Evolutionary conservation across 2,888 invertebrate species (phyloP).

Genomic region (Lasioglossum figueresi): DNA sequence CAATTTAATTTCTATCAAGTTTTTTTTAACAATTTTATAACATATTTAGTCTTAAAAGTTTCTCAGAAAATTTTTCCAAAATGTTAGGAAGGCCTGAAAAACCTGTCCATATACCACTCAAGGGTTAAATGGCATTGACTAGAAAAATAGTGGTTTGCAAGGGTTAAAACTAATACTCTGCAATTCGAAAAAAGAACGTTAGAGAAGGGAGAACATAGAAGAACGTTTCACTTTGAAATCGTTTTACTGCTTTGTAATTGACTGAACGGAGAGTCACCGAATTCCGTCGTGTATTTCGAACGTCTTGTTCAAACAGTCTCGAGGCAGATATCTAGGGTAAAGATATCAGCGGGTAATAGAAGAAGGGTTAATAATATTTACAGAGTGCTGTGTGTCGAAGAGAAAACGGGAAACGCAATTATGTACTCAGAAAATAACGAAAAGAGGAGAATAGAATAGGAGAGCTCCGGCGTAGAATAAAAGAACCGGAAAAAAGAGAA

Average conservation of each 20-base stretch:
- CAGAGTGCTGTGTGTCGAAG: not conserved
- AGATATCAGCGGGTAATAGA: not conserved
- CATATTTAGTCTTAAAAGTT: not conserved
- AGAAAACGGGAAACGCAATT: not conserved
- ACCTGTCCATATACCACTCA: too few relatives aligned
- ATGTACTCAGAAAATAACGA: not conserved
- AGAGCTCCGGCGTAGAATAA: not conserved
- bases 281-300: not conserved
- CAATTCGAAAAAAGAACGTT: not conserved
- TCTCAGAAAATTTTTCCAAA: not conserved
- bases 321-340: not conserved
- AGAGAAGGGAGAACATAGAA: too few relatives aligned
- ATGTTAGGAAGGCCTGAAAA: not conserved
- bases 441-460: not conserved
- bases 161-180: not conserved
- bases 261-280: not conserved
- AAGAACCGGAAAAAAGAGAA: too few relatives aligned
- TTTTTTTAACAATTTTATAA: not conserved
- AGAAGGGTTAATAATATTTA: conserved; percentile 2
- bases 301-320: not conserved
- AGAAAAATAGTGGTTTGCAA: not conserved
- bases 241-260: not conserved
- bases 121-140: too few relatives aligned
- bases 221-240: not conserved
- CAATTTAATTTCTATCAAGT: not conserved